Base-by-base conservation (phyloP, 1,140 invertebrate species). In the Drusus annulatus region DNA sequence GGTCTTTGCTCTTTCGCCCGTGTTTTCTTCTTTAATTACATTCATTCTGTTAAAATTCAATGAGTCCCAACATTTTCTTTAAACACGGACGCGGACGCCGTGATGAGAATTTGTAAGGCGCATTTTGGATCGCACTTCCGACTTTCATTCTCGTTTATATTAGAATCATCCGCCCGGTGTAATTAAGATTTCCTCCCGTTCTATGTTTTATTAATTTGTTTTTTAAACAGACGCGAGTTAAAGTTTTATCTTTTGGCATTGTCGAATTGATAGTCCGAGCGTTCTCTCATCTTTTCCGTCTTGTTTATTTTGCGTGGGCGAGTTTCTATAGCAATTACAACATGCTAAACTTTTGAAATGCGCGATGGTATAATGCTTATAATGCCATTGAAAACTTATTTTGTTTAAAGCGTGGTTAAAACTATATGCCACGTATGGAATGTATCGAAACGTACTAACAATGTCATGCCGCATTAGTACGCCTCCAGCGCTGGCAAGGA, bases 11-110 rank as follows among this genome's bases (percentile, higher is more conserved):
- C 21, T 62, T 65, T 77, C 51, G 58, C 21, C 69, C 19, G 63
- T 76, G 71, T 83, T 80, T 79, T 83, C 76, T 76, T 56, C 62
- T 80, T 69, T 80, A 83, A 83, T 83, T 83, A 83, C 68, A 73
- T 79, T 79, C 75, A 76, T 83, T 80, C 80, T 80, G 79, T 79
- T 83, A 80, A 83, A 83, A 83, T 83, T 83, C 79, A 82, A 82
- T 82, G 81, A 82, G 78, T 58, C 58, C 65, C 77, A 36, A 51
- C 78, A 65, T 78, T 78, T 78, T 75, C 65, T 76, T 77, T 79
- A 74, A 79, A 82, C 77, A 73, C 60, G 65, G 56, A 51, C n/a
- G 75, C 60, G 65, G 56, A 51, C n/a, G 75, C 75, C 78, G 81
- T 75, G 81, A 80, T 78, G 81, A 36, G 78, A 82, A 77, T 77